A percentile compares a stretch with the other conserved stretches of the same genome.
phyloP scores from a whole-genome alignment of 2,797 vertebrate species.

The Mormyrops attenuatus region DNA sequence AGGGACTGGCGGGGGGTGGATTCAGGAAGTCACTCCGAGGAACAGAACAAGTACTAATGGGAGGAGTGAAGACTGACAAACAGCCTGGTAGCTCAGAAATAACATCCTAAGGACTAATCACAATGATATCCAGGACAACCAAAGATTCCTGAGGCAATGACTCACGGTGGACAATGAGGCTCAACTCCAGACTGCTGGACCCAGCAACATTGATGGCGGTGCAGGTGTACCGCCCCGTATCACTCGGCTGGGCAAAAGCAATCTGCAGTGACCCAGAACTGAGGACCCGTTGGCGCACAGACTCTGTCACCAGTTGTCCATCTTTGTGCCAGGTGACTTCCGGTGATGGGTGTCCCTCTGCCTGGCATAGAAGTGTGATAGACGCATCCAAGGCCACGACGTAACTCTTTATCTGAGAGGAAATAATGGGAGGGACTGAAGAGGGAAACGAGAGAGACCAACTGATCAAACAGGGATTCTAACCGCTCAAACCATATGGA shows the following conservation, averaged over 20 bases:
- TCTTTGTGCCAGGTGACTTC: conserved; percentile 80
- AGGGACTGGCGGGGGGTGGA: conserved; percentile 64
- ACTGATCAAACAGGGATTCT: not conserved
- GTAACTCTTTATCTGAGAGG: conserved; percentile 57
- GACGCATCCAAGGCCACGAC: conserved; percentile 73
- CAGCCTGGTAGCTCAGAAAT: not conserved
- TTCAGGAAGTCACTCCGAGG: not conserved
- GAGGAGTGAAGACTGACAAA: not conserved
- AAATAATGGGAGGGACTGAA: conserved; percentile 84
- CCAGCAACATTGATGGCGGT: conserved; percentile 78
- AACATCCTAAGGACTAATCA: not conserved
- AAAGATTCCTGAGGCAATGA: conserved; percentile 1
- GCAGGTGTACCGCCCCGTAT: conserved; percentile 79
- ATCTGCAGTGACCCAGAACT: conserved; percentile 82
- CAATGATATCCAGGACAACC: not conserved
- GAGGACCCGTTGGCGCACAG: conserved; percentile 68
- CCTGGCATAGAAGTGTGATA: conserved; percentile 71
- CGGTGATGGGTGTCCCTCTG: conserved; percentile 73
- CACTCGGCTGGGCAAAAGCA: conserved; percentile 69
- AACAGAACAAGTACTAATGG: not conserved
- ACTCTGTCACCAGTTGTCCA: conserved; percentile 64
- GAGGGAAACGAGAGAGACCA: conserved; percentile 19
- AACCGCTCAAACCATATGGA: not conserved
- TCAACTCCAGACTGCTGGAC: conserved; percentile 61
- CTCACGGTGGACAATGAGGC: conserved; percentile 78